These are phyloP conservation scores for Ectemnius continuus DNA, from an alignment of 2,888 invertebrate species.

Conservation along the genomic window DNA sequence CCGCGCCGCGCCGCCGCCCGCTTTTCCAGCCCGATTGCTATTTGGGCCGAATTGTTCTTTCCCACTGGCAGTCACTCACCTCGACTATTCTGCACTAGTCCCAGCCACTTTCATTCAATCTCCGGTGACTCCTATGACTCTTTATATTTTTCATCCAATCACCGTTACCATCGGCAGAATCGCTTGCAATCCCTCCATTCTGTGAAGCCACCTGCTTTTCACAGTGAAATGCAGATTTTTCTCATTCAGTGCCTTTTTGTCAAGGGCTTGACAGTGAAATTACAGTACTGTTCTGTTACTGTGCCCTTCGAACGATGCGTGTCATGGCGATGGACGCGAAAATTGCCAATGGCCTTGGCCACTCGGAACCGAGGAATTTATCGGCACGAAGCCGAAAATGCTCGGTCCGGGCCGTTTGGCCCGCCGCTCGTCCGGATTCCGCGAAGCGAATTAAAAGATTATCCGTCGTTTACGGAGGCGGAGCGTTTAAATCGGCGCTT, in stretches of 20 bases:
- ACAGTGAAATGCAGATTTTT: no score
- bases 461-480: conserved; percentile 52
- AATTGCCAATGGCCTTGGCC: conserved; percentile 52
- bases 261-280: no score
- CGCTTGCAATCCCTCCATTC: no score
- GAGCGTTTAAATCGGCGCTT: conserved; percentile 59
- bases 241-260: no score
- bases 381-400: conserved; percentile 34
- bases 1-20: conserved; percentile 43
- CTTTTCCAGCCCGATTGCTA: conserved; percentile 72
- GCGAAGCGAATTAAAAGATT: conserved; percentile 61
- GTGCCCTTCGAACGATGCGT: background rate
- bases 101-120: conserved; percentile 4
- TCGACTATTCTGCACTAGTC: conserved; percentile 28
- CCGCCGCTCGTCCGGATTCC: conserved; percentile 36
- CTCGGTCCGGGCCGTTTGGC: conserved; percentile 7
- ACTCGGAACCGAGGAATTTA: conserved; percentile 39
- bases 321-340: conserved; percentile 31
- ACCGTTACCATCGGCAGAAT: no score
- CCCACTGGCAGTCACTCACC: conserved; percentile 25
- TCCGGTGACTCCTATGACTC: background rate
- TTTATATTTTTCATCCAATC: background rate
- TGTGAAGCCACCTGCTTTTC: no score
- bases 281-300: no score
- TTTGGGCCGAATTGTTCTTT: conserved; percentile 66